These are phyloP conservation scores for Caenorhabditis latens DNA, from an alignment of 1,140 invertebrate species.

Conservation along the genomic window DNA sequence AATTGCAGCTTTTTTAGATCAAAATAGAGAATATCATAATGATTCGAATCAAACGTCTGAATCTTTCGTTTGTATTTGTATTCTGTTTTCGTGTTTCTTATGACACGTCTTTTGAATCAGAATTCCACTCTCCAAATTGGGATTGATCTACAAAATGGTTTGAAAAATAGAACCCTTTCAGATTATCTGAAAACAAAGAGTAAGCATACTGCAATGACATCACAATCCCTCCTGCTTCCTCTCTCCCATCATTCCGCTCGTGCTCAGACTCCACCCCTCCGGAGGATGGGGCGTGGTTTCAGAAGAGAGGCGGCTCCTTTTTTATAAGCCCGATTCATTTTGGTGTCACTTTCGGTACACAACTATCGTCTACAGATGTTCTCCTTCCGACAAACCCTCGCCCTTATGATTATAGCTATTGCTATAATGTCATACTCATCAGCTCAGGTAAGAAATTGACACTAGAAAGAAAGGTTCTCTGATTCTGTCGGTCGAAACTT, in stretches of 20 bases:
- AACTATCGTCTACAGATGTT: conserved; percentile 27
- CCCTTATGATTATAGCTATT: not conserved
- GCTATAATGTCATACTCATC: conserved; percentile 26
- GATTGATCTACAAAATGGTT: conserved; percentile 1
- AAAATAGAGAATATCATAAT: not conserved
- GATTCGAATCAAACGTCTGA: not conserved
- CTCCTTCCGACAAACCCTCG: not conserved
- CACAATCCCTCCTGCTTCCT: conserved; percentile 2
- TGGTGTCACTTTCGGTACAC: conserved; percentile 33
- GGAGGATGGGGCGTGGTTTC: conserved; percentile 6
- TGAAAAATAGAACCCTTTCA: conserved; percentile 1
- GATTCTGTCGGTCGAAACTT: too few relatives aligned
- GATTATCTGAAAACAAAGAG: not conserved
- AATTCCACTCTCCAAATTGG: not conserved
- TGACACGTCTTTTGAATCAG: not conserved
- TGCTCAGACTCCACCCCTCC: not conserved
- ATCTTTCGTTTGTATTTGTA: not conserved
- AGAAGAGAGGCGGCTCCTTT: not conserved
- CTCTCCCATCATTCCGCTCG: conserved; percentile 32
- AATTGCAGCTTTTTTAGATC: not conserved
- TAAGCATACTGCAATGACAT: conserved; percentile 10
- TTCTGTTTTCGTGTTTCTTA: not conserved
- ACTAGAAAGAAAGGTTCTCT: too few relatives aligned
- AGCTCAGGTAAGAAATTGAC: conserved; percentile 10
- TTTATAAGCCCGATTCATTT: conserved; percentile 36